These are phyloP conservation scores for Xestia rhomboidea DNA, from an alignment of 2,888 invertebrate species.

Conservation along the genomic window DNA sequence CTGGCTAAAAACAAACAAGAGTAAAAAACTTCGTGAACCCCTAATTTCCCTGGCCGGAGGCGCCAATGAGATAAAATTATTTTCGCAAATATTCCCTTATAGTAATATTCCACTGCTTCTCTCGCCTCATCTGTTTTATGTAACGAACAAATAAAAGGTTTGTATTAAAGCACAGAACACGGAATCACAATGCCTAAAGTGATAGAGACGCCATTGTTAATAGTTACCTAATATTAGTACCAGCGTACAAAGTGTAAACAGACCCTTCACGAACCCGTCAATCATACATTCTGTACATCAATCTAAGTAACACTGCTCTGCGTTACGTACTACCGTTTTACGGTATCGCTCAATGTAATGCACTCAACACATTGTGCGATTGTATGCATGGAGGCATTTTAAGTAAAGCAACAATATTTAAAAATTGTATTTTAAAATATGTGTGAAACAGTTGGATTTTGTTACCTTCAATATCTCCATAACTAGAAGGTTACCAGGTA, in stretches of 20 bases:
- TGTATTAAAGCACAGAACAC: background rate
- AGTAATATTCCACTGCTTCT: background rate
- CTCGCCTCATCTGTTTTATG: slow-evolving; percentile 30
- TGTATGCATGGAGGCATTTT: no score
- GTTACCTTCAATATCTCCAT: no score
- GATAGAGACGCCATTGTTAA: background rate
- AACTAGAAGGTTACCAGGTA: no score
- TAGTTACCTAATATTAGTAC: background rate
- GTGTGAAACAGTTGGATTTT: no score
- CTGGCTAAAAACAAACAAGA: background rate
- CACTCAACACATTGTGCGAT: background rate
- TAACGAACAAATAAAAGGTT: slow-evolving; percentile 26
- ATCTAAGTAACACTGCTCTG: background rate
- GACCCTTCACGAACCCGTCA: background rate
- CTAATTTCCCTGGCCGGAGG: background rate
- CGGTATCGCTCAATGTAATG: background rate
- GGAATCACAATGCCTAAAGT: background rate
- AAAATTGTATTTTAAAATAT: no score
- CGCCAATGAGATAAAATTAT: slow-evolving; percentile 16
- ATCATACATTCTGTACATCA: background rate
- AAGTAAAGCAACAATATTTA: no score
- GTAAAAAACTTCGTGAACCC: background rate
- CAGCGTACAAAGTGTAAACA: background rate
- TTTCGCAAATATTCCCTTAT: slow-evolving; percentile 28
- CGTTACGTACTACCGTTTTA: no score